Conservation (phyloP, 2,113 vertebrate genomes). For the Bubo scandiacus region DNA sequence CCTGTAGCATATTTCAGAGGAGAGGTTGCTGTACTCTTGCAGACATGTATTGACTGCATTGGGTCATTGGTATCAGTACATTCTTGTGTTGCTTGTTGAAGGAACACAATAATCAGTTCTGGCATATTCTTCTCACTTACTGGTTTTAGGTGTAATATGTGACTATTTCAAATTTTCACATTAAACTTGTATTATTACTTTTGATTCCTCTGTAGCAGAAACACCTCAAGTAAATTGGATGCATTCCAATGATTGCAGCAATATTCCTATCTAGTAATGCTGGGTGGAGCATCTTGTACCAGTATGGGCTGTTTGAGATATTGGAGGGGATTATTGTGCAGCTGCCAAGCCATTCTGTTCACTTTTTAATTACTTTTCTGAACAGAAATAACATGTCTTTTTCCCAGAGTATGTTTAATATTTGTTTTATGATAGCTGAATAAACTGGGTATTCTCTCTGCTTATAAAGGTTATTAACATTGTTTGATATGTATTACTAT, state of each 20-base stretch:
- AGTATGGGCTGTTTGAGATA: neutral
- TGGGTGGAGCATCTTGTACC: neutral
- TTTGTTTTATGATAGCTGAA: constrained; percentile 58
- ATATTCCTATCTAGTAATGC: neutral
- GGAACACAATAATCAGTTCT: neutral
- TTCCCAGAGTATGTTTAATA: constrained; percentile 48
- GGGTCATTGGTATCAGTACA: neutral
- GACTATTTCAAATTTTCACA: neutral
- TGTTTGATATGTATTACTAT: constrained; percentile 59
- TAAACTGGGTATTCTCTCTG: constrained; percentile 46
- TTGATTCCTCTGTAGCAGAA: neutral
- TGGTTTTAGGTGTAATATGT: neutral
- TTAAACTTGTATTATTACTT: neutral
- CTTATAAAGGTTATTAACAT: constrained; percentile 53
- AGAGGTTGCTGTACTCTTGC: neutral
- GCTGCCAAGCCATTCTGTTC: constrained; percentile 36
- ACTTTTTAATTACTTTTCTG: constrained; percentile 58
- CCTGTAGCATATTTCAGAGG: neutral
- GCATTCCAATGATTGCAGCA: neutral
- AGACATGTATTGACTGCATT: neutral
- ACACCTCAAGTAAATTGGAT: neutral
- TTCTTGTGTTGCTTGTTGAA: neutral
- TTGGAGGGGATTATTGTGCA: neutral
- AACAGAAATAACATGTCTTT: constrained; percentile 24
- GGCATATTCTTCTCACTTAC: neutral